Evolutionary conservation across 2,797 vertebrate species (phyloP), one percentile per base, ranked within the genome.

Genomic region (Amphiprion clarkii): DNA sequence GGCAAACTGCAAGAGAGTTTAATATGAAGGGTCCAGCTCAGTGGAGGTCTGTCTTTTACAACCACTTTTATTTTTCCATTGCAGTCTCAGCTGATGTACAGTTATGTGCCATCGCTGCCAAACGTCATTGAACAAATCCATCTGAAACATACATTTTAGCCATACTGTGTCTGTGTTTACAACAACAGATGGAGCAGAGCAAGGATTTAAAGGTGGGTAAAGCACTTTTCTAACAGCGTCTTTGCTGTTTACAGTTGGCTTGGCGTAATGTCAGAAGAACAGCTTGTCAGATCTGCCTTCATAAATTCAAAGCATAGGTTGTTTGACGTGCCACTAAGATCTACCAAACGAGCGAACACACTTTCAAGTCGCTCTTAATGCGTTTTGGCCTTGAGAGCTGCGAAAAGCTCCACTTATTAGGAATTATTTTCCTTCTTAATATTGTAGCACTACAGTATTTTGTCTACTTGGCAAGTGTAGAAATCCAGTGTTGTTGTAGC

Each of bases 401-500:
- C 5, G 40, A 42, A 10, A 21, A 58, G 63, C 60, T 77, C 67
- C 17, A 31, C 29, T 19, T 36, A 25, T 62, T 74, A 81, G 76
- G 74, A 79, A 70, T 57, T 16, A 14, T n/a, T 56, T 79, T 78
- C 14, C 72, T 79, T 64, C 61, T 72, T 74, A 62, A 62, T 36
- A 66, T 74, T 71, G 86, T 85, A 90, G 83, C 84, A 74, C 82
- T 87, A 46, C 33, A 75, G 71, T 80, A 57, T 79, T 89, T 81
- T 73, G 63, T 86, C 68, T 71, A 39, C 56, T 80, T n/a, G 31
- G 39, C 59, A 57, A 83, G 69, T 76, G 73, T 83, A 81, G 48
- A 84, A 83, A 75, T 69, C 60, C 81, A 77, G 76, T 79, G 16
- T 87, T 62, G 61, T 64, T 89, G 88, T 85, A 84, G 85, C 82